Base-by-base conservation (phyloP, 2,113 vertebrate species). In the Aythya baeri region DNA sequence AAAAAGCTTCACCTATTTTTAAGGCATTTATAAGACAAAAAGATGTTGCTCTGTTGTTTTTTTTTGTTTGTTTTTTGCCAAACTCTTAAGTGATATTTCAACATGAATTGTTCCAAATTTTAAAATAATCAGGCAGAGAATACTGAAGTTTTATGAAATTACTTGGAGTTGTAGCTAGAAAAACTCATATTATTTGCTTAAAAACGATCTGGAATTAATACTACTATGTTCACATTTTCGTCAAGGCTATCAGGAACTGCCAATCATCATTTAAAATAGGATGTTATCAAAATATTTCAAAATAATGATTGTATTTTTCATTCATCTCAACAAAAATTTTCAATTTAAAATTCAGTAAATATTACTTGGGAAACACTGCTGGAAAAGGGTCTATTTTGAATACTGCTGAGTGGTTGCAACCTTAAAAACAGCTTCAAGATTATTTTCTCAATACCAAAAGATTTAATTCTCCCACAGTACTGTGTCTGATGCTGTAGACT, bases 41-140 rank as follows among this genome's bases (percentile, higher is more conserved):
- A 43, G 6, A 0, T 72, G 13, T 18, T 55, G 20, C 6, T 26
- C 27, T 5, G 0, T 34, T 34, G 9, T 1, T 7, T 27, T 27
- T 54, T 0, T 1, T 6, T 29, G 14, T 55, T 73, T 25, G 8
- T 61, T 12, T 66, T 66, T 88, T 84, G 29, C 32, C 41, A 85
- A 50, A 38, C 7, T 78, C 21, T 66, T 66, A 66, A 82, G 26
- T 49, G 8, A 20, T 86, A 5, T 18, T 85, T 89, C 57, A 59
- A 17, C 6, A 9, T 13, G 0, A 93, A 59, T 74, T 89, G 29
- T 29, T 93, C 22, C 23, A 62, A 84, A 59, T 13, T 3, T 38
- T 77, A 43, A 82, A 67, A 66, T 70, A 70, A 73, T 29, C 44
- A 74, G 59, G 17, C 9, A 71, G 34, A 84, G 16, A 66, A 2